These are phyloP conservation scores for Bos javanicus DNA, from an alignment of 2,113 vertebrate species.

Conservation along the genomic window DNA sequence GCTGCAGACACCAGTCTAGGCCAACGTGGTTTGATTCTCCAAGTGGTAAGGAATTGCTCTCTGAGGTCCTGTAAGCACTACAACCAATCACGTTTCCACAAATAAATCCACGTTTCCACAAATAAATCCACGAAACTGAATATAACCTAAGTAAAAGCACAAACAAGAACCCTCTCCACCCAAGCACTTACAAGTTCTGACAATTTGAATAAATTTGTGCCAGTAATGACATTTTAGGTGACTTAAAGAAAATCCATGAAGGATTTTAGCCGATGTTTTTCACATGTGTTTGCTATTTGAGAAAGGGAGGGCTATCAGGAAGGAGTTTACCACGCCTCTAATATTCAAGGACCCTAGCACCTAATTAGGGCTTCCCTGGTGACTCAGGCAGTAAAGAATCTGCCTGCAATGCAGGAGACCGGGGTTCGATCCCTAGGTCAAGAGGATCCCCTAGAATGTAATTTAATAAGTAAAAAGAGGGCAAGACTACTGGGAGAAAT, in stretches of 20 bases:
- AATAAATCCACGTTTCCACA: background rate
- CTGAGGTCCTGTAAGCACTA: background rate
- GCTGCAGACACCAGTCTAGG: background rate
- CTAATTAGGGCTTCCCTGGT: background rate
- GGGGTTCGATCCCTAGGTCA: background rate
- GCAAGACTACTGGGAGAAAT: background rate
- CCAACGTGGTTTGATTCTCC: background rate
- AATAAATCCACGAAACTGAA: background rate
- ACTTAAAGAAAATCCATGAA: background rate
- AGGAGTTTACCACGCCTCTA: background rate
- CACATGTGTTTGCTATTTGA: background rate
- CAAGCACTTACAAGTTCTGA: background rate
- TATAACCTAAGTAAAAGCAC: background rate
- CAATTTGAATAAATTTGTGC: background rate
- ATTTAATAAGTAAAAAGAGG: background rate
- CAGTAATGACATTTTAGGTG: background rate
- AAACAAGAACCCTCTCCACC: background rate
- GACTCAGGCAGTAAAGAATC: background rate
- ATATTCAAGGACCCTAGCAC: background rate
- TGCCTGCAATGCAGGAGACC: background rate
- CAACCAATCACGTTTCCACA: background rate
- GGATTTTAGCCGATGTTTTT: background rate
- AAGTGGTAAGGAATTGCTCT: background rate
- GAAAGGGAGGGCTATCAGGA: background rate
- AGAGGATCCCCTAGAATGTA: background rate